Evolutionary conservation across 2,113 vertebrate genomes (phyloP), one percentile per base, ranked within the genome.

Genomic region (sheep (Ovis aries)): DNA sequence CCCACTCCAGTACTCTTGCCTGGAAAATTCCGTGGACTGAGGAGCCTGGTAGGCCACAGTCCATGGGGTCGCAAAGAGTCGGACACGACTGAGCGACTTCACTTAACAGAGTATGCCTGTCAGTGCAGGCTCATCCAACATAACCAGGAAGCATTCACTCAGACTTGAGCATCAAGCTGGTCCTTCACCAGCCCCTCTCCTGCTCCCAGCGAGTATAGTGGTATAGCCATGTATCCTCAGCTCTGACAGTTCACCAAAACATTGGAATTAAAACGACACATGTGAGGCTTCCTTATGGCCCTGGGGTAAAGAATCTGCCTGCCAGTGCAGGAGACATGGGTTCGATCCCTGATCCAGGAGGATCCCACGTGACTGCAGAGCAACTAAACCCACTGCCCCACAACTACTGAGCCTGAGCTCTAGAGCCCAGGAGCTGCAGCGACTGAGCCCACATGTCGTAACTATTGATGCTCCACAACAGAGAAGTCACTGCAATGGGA

Each of bases 391-490:
- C 71, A 14, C 19, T 43, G 71, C 36, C 36, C 71, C 3, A 7
- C 71, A 43, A 4, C 36, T 40, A 3, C 36, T 7, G 36, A 77
- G 71, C 71, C 71, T 43, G 36, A 43, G 36, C 71, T 77, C 36
- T 2, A 27, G 36, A 77, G 36, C 36, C 11, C 71, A 25, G 36
- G 71, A 43, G 23, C 36, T 25, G 21, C 71, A 14, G 12, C 12
- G 12, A 3, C 71, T 43, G 71, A 43, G 71, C 71, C 36, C 36
- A 43, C 36, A 7, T 7, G 71, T 25, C 23, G 1, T 43, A 7
- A 14, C 71, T 14, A 0, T 14, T 7, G 36, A 7, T 43, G 71
- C 23, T 27, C 71, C 36, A 4, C 36, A 27, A 4, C 1, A 25
- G 23, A 23, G 40, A 6, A 40, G n/a, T 14, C n/a, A 40, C 2